Evolutionary conservation across 1,140 invertebrate genomes (phyloP).

Genomic region (Sesamia nonagrioides): DNA sequence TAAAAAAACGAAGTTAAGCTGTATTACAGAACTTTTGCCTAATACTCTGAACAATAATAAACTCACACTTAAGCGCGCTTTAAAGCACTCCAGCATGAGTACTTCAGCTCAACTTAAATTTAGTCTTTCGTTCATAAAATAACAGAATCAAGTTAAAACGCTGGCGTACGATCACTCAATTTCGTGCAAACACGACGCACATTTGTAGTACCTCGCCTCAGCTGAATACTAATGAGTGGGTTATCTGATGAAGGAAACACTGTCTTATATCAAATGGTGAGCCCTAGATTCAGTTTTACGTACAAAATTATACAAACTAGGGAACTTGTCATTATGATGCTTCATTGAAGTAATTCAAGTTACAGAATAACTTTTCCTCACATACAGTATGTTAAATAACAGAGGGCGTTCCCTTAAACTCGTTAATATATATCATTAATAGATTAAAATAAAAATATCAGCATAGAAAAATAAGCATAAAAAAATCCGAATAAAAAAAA

Average conservation of each 20-base stretch:
- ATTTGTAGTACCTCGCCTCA: conserved; percentile 23
- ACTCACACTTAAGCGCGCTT: background rate
- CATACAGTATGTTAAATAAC: too few species aligned
- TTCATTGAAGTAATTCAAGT: too few species aligned
- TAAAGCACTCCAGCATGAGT: background rate
- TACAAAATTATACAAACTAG: background rate
- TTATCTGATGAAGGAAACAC: conserved; percentile 20
- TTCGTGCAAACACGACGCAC: conserved; percentile 41
- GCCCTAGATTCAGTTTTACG: conserved; percentile 6
- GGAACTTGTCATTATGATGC: too few species aligned
- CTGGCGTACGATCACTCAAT: conserved; percentile 37
- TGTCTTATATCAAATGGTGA: conserved; percentile 24
- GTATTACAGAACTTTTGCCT: too few species aligned
- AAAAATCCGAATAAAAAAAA: too few species aligned
- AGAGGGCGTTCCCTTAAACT: too few species aligned
- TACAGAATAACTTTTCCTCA: background rate
- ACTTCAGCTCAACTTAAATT: background rate
- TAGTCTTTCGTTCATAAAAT: background rate
- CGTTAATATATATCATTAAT: too few species aligned
- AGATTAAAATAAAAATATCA: too few species aligned
- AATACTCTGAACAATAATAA: too few species aligned
- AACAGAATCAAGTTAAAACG: conserved; percentile 17
- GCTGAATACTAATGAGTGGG: conserved; percentile 21
- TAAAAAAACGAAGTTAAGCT: too few species aligned
- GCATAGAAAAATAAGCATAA: too few species aligned